Conservation (phyloP, 2,888 invertebrate genomes). For the Drosophila infuscata region DNA sequence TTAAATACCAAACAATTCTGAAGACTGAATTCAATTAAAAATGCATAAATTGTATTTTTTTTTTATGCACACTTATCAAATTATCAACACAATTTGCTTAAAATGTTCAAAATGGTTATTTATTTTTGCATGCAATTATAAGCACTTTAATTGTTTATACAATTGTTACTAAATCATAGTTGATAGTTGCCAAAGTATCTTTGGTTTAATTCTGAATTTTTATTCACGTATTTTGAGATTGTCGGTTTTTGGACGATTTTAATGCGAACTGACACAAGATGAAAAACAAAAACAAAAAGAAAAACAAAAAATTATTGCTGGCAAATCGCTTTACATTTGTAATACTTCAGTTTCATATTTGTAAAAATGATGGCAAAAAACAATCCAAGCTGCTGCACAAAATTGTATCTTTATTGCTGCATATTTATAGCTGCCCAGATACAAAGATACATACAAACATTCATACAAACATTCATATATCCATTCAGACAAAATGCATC, state of each 20-base stretch:
- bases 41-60: slow-evolving; percentile 64
- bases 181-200: neutral
- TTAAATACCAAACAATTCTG: slow-evolving; percentile 31
- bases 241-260: neutral
- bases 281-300: no score
- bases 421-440: slow-evolving; percentile 52
- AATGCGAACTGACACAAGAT: neutral
- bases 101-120: neutral
- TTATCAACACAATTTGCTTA: neutral
- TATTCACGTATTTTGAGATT: neutral
- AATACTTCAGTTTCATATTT: slow-evolving; percentile 64
- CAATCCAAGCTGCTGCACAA: slow-evolving; percentile 52
- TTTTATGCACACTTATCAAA: slow-evolving; percentile 33
- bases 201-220: neutral
- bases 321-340: slow-evolving; percentile 71
- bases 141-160: neutral
- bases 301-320: slow-evolving; percentile 41
- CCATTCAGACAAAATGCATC: slow-evolving; percentile 59
- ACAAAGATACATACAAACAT: neutral
- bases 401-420: slow-evolving; percentile 71
- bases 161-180: neutral
- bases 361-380: slow-evolving; percentile 46
- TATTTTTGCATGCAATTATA: neutral
- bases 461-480: slow-evolving; percentile 2
- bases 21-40: slow-evolving; percentile 63